These are phyloP conservation scores for Pogoniulus pusillus DNA, from an alignment of 2,797 vertebrate genomes.

Conservation along the genomic window DNA sequence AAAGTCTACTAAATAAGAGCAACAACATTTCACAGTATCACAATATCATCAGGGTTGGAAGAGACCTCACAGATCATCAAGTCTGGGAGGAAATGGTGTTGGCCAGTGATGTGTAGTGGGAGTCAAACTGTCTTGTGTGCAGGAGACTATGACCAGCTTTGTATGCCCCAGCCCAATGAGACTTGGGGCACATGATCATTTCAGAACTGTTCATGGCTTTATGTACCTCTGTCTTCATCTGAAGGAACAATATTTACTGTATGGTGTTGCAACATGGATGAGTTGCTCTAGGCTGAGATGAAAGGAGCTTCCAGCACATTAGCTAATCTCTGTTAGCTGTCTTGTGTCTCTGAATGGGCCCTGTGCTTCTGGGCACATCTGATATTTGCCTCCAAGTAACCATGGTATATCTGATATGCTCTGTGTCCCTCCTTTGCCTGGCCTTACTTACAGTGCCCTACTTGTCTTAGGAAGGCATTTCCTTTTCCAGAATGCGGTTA, in stretches of 20 bases:
- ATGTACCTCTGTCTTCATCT: not conserved
- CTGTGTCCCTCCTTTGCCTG: not conserved
- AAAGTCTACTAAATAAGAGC: too few relatives aligned
- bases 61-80: too few relatives aligned
- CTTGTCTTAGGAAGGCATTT: not conserved
- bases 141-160: rapidly evolving
- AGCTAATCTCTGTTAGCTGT: not conserved
- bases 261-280: not conserved
- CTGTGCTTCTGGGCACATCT: slow-evolving; percentile 23
- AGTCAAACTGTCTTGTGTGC: not conserved
- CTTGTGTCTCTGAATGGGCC: not conserved
- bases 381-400: slow-evolving; percentile 3
- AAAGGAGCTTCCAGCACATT: not conserved
- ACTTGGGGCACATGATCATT: not conserved
- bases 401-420: not conserved
- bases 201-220: not conserved
- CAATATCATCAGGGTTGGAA: too few relatives aligned
- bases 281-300: not conserved
- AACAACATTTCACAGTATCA: too few relatives aligned
- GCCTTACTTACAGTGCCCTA: not conserved
- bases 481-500: not conserved
- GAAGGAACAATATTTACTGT: not conserved
- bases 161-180: not conserved
- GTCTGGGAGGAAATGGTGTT: not conserved
- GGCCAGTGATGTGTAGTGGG: not conserved